Evolutionary conservation across 2,797 vertebrate species (phyloP).

Genomic region (Thamnophis elegans): DNA sequence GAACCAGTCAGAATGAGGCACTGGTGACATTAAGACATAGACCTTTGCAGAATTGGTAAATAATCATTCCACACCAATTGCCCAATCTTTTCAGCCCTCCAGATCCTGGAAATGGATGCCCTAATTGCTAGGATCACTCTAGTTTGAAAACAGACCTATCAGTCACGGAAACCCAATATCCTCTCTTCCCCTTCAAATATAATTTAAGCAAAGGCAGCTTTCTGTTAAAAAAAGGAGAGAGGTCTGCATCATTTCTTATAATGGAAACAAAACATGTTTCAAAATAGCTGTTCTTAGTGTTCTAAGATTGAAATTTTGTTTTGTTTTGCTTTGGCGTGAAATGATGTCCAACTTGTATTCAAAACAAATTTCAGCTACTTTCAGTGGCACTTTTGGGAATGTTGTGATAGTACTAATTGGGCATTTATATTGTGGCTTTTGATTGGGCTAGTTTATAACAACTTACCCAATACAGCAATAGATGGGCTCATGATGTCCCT

Average conservation of each 20-base stretch:
- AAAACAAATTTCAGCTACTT: neutral
- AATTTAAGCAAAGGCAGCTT: neutral
- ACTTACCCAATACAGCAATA: neutral
- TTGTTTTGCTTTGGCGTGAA: neutral
- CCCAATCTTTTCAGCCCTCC: neutral
- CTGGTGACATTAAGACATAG: neutral
- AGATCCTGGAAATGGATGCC: neutral
- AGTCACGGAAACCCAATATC: neutral
- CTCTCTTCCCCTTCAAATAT: neutral
- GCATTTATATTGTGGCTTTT: neutral
- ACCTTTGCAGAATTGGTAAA: neutral
- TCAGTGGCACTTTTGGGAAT: neutral
- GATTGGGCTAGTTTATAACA: neutral
- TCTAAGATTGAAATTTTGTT: neutral
- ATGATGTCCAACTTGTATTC: neutral
- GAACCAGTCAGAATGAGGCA: neutral
- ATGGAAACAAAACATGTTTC: neutral
- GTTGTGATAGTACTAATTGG: neutral
- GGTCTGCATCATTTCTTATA: neutral
- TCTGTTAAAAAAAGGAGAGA: neutral
- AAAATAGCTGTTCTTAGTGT: neutral
- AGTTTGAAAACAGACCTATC: neutral
- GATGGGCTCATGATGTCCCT: neutral
- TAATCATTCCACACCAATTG: neutral
- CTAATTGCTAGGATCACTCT: neutral